Evolutionary conservation across 2,888 invertebrate genomes (phyloP).

Genomic region (Campoletis raptor): DNA sequence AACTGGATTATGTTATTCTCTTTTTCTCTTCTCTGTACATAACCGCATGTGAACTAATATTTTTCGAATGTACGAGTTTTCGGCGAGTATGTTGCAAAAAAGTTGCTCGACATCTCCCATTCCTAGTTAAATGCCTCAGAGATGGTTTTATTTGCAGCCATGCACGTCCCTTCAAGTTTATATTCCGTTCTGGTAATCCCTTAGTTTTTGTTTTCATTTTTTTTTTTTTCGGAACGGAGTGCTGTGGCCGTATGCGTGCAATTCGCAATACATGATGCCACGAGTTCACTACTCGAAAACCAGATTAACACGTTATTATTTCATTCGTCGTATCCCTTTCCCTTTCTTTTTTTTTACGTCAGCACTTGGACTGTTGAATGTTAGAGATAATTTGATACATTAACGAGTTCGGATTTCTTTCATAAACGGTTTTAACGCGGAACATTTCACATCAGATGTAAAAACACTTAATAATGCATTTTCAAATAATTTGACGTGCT

Average conservation of each 20-base stretch:
- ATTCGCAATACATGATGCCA: neutral
- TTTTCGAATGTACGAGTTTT: neutral
- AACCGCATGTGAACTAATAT: neutral
- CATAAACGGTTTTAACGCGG: too few species aligned
- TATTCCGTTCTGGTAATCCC: neutral
- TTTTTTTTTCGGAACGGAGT: neutral
- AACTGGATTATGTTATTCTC: neutral
- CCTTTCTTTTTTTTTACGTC: neutral
- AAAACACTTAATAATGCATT: too few species aligned
- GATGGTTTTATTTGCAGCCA: neutral
- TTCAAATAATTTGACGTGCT: too few species aligned
- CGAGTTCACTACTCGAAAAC: neutral
- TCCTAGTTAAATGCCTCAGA: neutral
- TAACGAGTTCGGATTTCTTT: neutral
- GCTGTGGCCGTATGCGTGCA: neutral
- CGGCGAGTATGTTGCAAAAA: neutral
- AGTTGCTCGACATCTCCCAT: constrained; percentile 4
- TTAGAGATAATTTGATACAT: neutral
- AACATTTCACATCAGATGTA: too few species aligned
- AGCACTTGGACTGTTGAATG: neutral
- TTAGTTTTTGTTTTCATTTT: neutral
- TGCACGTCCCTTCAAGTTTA: neutral
- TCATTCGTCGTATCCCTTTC: neutral
- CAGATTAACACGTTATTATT: constrained; percentile 7
- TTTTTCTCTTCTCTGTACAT: constrained; percentile 2